Percentiles rank a stretch among this genome's conserved stretches.
Evolutionary conservation across 1,140 invertebrate genomes (phyloP).

Genomic region (Formica selysi): DNA sequence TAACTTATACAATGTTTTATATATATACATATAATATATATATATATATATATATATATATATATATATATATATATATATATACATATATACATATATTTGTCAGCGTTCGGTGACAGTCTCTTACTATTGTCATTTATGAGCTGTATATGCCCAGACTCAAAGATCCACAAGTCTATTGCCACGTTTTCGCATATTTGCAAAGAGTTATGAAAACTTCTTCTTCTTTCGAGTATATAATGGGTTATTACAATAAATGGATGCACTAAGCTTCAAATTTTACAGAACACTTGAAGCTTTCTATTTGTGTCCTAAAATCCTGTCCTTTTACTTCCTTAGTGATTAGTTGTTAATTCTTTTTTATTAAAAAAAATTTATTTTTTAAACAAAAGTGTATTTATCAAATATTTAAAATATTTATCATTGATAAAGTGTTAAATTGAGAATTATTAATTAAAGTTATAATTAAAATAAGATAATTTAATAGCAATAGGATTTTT

Average conservation of each 20-base stretch:
- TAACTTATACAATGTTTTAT: constrained; percentile 75
- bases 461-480: background rate
- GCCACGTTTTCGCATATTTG: constrained; percentile 67
- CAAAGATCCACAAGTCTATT: constrained; percentile 51
- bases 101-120: constrained; percentile 67
- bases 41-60: constrained; percentile 56
- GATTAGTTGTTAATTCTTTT: background rate
- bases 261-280: constrained; percentile 69
- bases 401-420: background rate
- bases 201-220: constrained; percentile 54
- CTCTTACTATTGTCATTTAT: constrained; percentile 69
- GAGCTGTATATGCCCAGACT: constrained; percentile 54
- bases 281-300: constrained; percentile 45
- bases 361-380: background rate
- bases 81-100: constrained; percentile 66
- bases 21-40: constrained; percentile 60
- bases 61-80: constrained; percentile 55
- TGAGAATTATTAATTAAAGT: background rate
- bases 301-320: constrained; percentile 16
- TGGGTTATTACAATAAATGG: constrained; percentile 71
- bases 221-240: constrained; percentile 72
- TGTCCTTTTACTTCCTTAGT: background rate
- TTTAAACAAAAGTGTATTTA: too few relatives aligned
- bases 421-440: background rate
- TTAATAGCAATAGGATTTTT: background rate